phyloP scores from a whole-genome alignment of 2,113 vertebrate genomes.

The Sterna hirundo region DNA sequence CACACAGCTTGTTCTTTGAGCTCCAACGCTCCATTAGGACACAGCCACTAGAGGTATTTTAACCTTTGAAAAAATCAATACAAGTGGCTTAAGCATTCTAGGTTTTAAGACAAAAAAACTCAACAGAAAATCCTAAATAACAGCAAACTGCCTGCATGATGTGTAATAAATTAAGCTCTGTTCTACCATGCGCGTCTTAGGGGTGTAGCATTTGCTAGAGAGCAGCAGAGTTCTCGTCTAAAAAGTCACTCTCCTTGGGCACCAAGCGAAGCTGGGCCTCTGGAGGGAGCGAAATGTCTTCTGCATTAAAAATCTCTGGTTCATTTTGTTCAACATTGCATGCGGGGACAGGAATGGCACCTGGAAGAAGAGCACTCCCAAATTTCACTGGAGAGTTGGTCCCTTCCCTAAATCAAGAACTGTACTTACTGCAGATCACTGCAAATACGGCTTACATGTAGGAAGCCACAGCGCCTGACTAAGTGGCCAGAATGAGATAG shows the following conservation, averaged over 20 bases:
- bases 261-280: background rate
- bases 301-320: background rate
- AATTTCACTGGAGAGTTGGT: background rate
- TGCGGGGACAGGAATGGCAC: background rate
- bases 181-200: background rate
- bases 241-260: background rate
- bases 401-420: background rate
- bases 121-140: background rate
- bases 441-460: background rate
- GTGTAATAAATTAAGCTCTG: background rate
- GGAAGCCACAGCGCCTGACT: background rate
- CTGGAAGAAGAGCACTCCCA: background rate
- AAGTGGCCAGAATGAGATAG: background rate
- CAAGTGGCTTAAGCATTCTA: slow-evolving; percentile 13
- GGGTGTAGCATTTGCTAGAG: background rate
- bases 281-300: background rate
- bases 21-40: slow-evolving; percentile 44
- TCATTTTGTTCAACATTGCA: background rate
- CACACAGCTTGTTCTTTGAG: slow-evolving; percentile 59
- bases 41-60: slow-evolving; percentile 55
- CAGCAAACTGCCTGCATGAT: background rate
- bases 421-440: background rate
- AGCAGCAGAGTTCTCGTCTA: background rate
- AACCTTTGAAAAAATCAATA: slow-evolving; percentile 62
- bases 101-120: background rate